Base-by-base conservation (phyloP, 2,797 vertebrate genomes). In the Macroramphosus scolopax region DNA sequence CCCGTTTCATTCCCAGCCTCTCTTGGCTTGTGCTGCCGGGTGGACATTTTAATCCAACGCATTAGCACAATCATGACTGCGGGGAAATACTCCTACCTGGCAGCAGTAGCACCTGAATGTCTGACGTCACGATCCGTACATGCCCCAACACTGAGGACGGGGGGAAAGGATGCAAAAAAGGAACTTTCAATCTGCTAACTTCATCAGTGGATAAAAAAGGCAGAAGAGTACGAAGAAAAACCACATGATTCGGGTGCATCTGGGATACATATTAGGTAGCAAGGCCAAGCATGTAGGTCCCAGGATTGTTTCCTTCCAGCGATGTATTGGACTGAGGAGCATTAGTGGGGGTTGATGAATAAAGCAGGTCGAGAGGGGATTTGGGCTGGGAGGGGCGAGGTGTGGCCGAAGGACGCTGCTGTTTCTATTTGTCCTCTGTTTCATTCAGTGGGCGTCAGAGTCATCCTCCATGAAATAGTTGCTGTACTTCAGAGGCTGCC, bases 241-340 rank as follows among this genome's bases (percentile, higher is more conserved):
- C 63, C 28, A 52, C 32, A 63, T 63, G 25, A 64, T 64, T 51
- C 65, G 53, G 41, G 11, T 63, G 68, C 65, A 80, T 77, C 83
- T 88, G 87, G 79, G 63, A 83, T 81, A 78, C 17, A 43, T 78
- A 87, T 89, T 70, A 86, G 73, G 68, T 48, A 75, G 77, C 72
- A 73, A 68, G 77, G 68, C 61, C 68, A 77, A 68, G 51, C 69
- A 72, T 75, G 78, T 65, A 70, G 63, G 66, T 82, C 78, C 74
- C 74, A 68, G 56, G 76, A 85, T 83, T 80, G 72, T 58, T 79
- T 65, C 68, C 63, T 72, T 51, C 26, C 31, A 77, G 72, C 53
- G 30, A 75, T 41, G 63, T 66, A 66, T 86, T 75, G 62, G 53
- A 78, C 54, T 52, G 58, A 16, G 48, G 32, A 54, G 28, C 29